Base-by-base conservation (phyloP, 2,797 vertebrate genomes). In the Nannoperca obscura region DNA sequence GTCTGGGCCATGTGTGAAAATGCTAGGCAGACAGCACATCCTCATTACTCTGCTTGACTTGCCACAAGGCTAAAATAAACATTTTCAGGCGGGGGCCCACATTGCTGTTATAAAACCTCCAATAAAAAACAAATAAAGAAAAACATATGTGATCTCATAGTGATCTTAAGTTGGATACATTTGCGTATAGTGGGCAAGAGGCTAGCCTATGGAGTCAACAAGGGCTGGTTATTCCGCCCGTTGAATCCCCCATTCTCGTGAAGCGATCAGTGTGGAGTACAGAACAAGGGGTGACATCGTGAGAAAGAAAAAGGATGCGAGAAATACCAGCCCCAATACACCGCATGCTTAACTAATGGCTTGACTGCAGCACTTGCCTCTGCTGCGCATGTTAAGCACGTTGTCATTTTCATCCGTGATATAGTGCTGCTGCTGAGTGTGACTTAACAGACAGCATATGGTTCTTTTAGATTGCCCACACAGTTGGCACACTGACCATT, bases 401-500 rank as follows among this genome's bases (percentile, higher is more conserved):
- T 78, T 83, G 80, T 59, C 59, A 72, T 77, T 78, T 82, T 76
- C 69, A 71, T 78, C 61, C 40, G 0, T 50, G 73, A 49, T 82
- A 36, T 68, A 58, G 53, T 38, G 69, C 80, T 71, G 79, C 87
- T 83, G 50, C 70, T 67, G 62, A 76, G 76, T 55, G 80, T 47
- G 72, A 79, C 70, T 89, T 86, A 86, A 83, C 88, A 91, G 86
- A 82, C 84, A 74, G 83, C 87, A 92, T 93, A 93, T 82, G 91
- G 82, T 76, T 82, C 77, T 83, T 66, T 87, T 86, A 90, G 87
- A 83, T 36, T 85, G 82, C 90, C 85, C 78, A 84, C 88, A 71
- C 86, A 84, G 80, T 86, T 92, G 92, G 90, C 91, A 88, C 61
- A 68, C 82, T 88, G 90, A 89, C 92, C 87, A 89, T 86, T 86